Base-by-base conservation (phyloP, 1,140 invertebrate species). In the Listronotus bonariensis region DNA sequence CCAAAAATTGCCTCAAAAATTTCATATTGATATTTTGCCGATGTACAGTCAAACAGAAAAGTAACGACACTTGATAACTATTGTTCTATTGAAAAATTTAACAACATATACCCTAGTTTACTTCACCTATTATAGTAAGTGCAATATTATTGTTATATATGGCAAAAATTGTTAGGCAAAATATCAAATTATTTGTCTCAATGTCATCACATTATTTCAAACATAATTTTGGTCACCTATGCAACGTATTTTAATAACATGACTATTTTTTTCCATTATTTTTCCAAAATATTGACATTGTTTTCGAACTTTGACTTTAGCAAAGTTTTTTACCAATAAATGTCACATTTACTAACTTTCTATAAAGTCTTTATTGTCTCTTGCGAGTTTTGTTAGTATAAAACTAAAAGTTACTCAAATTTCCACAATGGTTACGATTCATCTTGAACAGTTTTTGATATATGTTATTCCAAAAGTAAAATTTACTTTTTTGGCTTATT, bases 1-100 rank as follows among this genome's bases (percentile, higher is more conserved):
- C 41, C 49, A 62, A 62, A 60, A 62, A 52, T 53, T 62, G 59
- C 49, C 40, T 62, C 59, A 62, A 53, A 34, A 20, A 36, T 62
- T 61, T 26, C 7, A 2, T 34, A 15, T 45, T 53, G 59, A 54
- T 42, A 62, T 54, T 62, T 62, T 40, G 18, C 49, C 59, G 10
- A 40, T 31, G 34, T 18, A 42, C n/a, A 41, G 52, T 54, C 34
- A 54, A 10, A 62, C 17, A 57, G 5, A 57, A 45, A 41, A 45
- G 15, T 20, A 62, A 51, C 14, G 41, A 34, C 49, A 62, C 59
- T 62, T 51, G 40, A 31, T 60, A 62, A 62, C 59, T 62, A 62
- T 62, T 52, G 59, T 53, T 53, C 49, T 62, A 62, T 53, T 62
- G 40, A 53, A 36, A 40, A 62, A 11, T 54, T 52, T 53, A 62